Percentiles rank a stretch among this genome's conserved stretches.
Conservation (phyloP, 2,888 invertebrate species). For the Hoplodrina blanda region DNA sequence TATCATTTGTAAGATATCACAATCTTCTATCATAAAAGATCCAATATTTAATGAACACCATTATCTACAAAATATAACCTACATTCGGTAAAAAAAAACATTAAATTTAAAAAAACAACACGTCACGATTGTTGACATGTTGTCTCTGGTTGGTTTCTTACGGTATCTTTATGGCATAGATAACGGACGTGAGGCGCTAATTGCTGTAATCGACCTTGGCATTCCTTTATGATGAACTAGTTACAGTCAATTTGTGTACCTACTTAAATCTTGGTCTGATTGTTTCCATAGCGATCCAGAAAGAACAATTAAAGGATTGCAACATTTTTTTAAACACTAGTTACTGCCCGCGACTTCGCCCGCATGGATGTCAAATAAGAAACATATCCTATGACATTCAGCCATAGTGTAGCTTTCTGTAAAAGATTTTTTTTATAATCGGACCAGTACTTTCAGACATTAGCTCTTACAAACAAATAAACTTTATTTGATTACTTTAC, state of each 20-base stretch:
- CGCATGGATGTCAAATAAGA: too few relatives aligned
- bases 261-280: constrained; percentile 39
- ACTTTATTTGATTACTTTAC: too few relatives aligned
- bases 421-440: too few relatives aligned
- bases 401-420: too few relatives aligned
- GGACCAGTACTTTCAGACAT: too few relatives aligned
- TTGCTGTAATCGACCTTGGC: constrained; percentile 58
- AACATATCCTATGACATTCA: too few relatives aligned
- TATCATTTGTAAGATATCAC: too few relatives aligned
- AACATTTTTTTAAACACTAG: neutral
- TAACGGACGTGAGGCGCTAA: constrained; percentile 40
- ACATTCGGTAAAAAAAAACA: neutral
- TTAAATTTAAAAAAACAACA: neutral
- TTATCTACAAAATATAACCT: neutral
- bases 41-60: neutral
- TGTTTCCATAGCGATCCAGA: constrained; percentile 39
- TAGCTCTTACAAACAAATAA: too few relatives aligned
- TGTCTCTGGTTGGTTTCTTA: neutral
- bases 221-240: constrained; percentile 57
- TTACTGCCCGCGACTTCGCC: too few relatives aligned
- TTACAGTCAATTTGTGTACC: constrained; percentile 51
- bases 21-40: too few relatives aligned
- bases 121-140: constrained; percentile 27
- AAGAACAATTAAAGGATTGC: neutral
- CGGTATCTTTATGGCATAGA: constrained; percentile 36